Conservation (phyloP, 23 tunicate species). For the Halocynthia aurantium region DNA sequence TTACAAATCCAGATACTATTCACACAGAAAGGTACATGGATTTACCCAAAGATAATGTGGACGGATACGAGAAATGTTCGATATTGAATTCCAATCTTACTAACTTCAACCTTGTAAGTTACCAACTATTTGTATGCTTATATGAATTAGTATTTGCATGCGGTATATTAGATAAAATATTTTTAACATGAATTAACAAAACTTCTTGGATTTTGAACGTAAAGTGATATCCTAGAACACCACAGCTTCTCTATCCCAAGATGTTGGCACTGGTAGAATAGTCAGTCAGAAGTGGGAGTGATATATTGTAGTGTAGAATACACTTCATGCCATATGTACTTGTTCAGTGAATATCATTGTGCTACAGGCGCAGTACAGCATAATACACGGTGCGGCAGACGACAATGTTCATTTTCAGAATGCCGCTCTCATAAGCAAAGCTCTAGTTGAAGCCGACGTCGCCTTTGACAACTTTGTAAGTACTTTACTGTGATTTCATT, state of each 20-base stretch:
- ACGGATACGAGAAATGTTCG: constrained; percentile 82
- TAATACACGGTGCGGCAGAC: constrained; percentile 94
- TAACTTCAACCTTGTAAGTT: constrained; percentile 60
- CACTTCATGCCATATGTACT: neutral
- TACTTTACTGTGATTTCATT: neutral
- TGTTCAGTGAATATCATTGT: too few relatives aligned
- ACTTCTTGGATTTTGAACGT: too few relatives aligned
- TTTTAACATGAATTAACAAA: too few relatives aligned
- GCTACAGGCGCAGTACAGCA: constrained; percentile 59
- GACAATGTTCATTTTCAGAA: constrained; percentile 98
- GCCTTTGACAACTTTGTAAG: constrained; percentile 69
- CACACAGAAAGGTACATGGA: constrained; percentile 87
- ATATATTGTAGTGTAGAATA: too few relatives aligned
- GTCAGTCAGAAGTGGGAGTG: too few relatives aligned
- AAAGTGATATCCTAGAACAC: too few relatives aligned
- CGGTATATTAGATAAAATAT: too few relatives aligned
- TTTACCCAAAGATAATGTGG: constrained; percentile 55
- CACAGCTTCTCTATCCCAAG: too few relatives aligned
- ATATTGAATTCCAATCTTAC: constrained; percentile 56
- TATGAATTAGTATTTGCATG: neutral
- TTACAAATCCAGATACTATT: constrained; percentile 42
- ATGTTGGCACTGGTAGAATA: too few relatives aligned
- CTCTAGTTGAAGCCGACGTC: constrained; percentile 70
- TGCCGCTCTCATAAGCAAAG: constrained; percentile 83
- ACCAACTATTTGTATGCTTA: neutral